A percentile compares a stretch with the other conserved stretches of the same genome.
These are phyloP conservation scores for Drosophila peninsularis DNA, from an alignment of 2,888 invertebrate genomes.

Conservation along the genomic window DNA sequence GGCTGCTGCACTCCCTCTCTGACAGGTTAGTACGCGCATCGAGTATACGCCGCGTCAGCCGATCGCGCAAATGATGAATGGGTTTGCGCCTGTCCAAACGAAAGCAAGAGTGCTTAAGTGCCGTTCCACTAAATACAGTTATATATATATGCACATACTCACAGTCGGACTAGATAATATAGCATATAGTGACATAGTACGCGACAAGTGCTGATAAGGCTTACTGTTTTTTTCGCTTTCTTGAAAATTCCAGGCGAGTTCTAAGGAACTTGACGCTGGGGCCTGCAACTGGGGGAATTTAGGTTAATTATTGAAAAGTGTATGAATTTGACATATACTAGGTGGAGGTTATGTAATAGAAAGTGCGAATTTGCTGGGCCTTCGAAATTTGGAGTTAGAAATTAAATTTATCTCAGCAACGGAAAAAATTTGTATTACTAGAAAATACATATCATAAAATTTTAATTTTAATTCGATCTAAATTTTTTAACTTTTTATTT, in stretches of 20 bases:
- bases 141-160: slow-evolving; percentile 2
- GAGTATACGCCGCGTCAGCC: slow-evolving; percentile 26
- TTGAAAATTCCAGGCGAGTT: slow-evolving; percentile 9
- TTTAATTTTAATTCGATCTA: no score
- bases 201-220: slow-evolving; percentile 48
- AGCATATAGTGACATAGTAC: slow-evolving; percentile 15
- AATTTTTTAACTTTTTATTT: no score
- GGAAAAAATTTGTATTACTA: no score
- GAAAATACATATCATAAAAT: no score
- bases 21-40: slow-evolving; percentile 68
- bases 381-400: no score
- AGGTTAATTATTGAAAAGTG: slow-evolving; percentile 8
- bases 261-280: slow-evolving; percentile 1
- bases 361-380: neutral
- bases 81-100: slow-evolving; percentile 31
- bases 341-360: neutral
- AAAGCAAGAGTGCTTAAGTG: slow-evolving; percentile 67
- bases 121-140: slow-evolving; percentile 12
- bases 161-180: slow-evolving; percentile 30
- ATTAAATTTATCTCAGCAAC: neutral
- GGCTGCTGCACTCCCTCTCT: slow-evolving; percentile 70
- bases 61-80: slow-evolving; percentile 36
- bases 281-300: slow-evolving; percentile 6
- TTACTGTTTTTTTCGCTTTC: slow-evolving; percentile 8
- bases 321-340: neutral